Evolutionary conservation across 2,113 vertebrate species (phyloP).

Genomic region (cattle (Bos taurus)): ARS-UCD2.0 NC_037328.1:67465501-67466000

Average conservation of each 20-base stretch:
- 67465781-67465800: background rate
- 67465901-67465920: background rate
- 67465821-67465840: background rate
- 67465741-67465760: background rate
- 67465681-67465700: background rate
- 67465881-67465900: background rate
- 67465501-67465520: background rate
- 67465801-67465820: background rate
- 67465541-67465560: rapidly evolving
- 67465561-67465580: background rate
- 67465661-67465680: background rate
- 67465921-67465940: background rate
- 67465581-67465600: background rate
- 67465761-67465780: background rate
- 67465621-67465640: background rate
- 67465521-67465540: background rate
- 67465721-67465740: background rate
- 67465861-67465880: background rate
- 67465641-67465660: background rate
- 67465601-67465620: background rate
- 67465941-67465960: background rate
- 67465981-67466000: background rate
- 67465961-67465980: too few relatives aligned
- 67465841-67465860: background rate
- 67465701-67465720: background rate